These are phyloP conservation scores for Drosophila neocordata DNA, from an alignment of 1,140 invertebrate species.

Conservation along the genomic window DNA sequence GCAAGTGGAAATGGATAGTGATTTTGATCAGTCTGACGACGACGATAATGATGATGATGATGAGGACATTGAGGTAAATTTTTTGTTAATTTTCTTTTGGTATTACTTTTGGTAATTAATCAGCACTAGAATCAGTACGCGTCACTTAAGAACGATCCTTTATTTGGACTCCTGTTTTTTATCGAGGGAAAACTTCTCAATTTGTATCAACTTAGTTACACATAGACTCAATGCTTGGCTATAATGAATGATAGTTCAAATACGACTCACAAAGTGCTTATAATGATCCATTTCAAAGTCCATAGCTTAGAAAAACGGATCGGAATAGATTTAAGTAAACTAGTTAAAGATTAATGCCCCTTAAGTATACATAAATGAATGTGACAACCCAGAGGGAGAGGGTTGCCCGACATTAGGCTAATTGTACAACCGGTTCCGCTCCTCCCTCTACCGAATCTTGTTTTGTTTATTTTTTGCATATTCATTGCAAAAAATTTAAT, in stretches of 20 bases:
- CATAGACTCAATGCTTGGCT: no score
- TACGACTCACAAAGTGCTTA: no score
- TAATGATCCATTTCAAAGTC: no score
- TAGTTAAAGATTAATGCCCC: no score
- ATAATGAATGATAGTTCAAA: not conserved
- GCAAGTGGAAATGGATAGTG: constrained; percentile 85
- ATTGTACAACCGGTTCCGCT: not conserved
- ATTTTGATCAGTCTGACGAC: constrained; percentile 86
- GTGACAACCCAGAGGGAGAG: not conserved
- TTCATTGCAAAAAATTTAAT: constrained; percentile 22
- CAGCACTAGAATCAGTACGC: not conserved
- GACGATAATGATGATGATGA: constrained; percentile 63
- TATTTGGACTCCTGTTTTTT: no score
- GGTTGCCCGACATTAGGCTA: not conserved
- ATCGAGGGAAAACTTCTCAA: no score
- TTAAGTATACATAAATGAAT: not conserved
- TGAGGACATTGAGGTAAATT: constrained; percentile 88
- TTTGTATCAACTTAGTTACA: no score
- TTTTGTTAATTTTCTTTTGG: no score
- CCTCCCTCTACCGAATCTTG: not conserved
- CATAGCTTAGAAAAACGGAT: no score
- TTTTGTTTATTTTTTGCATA: not conserved
- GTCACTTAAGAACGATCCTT: no score
- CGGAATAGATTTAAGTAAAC: no score
- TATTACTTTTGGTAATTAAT: constrained; percentile 32